phyloP scores from a whole-genome alignment of 2,113 vertebrate genomes.

The Spea multiplicata region DNA sequence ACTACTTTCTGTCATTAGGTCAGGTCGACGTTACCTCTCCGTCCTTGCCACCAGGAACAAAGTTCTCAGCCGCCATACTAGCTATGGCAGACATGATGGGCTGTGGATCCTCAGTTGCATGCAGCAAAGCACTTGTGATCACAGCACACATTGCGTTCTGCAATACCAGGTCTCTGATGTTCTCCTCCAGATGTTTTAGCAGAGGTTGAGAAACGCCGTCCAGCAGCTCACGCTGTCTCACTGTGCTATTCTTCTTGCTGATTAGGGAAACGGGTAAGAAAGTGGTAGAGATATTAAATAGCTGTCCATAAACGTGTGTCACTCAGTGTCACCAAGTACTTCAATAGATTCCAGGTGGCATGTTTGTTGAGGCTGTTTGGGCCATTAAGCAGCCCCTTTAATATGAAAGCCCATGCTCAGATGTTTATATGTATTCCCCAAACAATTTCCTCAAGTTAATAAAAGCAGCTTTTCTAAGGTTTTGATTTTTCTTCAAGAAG shows the following conservation, averaged over 20 bases:
- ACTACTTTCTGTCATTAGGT: no score
- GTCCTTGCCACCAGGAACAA: conserved; percentile 76
- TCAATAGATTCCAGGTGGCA: no score
- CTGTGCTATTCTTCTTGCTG: conserved; percentile 83
- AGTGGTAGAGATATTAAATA: no score
- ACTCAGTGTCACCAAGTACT: no score
- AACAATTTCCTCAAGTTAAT: no score
- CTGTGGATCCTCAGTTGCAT: conserved; percentile 74
- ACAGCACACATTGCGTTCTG: conserved; percentile 80
- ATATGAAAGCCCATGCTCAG: no score
- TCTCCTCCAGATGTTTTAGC: conserved; percentile 73
- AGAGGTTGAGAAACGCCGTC: conserved; percentile 80
- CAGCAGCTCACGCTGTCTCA: conserved; percentile 79
- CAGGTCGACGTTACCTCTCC: conserved; percentile 69
- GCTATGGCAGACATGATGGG: conserved; percentile 83
- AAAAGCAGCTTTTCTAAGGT: no score
- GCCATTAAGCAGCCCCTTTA: no score
- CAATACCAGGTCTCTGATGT: conserved; percentile 72
- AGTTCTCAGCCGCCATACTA: conserved; percentile 72
- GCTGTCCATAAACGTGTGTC: no score
- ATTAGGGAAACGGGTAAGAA: conserved; percentile 22
- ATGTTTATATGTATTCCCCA: no score
- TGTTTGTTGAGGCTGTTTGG: no score
- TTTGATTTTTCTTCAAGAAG: no score
- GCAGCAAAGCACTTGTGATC: conserved; percentile 77